Evolutionary conservation across 2,888 invertebrate species (phyloP), one percentile per base, ranked within the genome.

Genomic region (Parasteatoda lunata): DNA sequence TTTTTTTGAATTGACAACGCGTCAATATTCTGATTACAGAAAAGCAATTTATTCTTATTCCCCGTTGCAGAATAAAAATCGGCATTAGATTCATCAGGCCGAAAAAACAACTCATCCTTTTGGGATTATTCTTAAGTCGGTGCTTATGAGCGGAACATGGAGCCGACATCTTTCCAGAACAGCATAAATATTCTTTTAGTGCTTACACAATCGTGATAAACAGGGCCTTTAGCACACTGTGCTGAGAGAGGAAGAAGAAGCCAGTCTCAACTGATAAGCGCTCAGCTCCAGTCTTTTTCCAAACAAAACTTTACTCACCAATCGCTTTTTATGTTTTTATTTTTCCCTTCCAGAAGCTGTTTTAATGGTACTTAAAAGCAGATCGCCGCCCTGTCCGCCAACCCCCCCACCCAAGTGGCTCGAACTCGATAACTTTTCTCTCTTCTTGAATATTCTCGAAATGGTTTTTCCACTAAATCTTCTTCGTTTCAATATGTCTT

Each of bases 181-280:
- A 75, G 86, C 81, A 87, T 87, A 87, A 87, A 87, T 87, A 82
- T 87, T 87, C 86, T 87, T 86, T 82, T 87, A 87, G 86, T 87
- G 73, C 82, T 78, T 82, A 73, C 82, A 78, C 86, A 87, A 87
- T 81, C 86, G 65, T 72, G 86, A 87, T 87, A 82, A 87, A 87
- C 82, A 78, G 86, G 82, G 80, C 73, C 75, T 83, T 81, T 65
- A 51, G 54, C 79, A 79, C 77, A 49, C 15, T 47, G 73, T 65
- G 52, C 30, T 47, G 73, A 75, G 48, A 47, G 66, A 84, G 65
- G 51, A 77, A 66, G 69, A 77, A 66, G 69, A 9, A 52, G 78
- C 76, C 64, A 77, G 76, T 65, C 77, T 72, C 15, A 52, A 69
- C 85, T 72, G 85, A 86, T 86, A 86, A 86, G 85, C 64, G 69